Percentiles rank a stretch among this genome's conserved stretches.
Evolutionary conservation across 2,888 invertebrate genomes (phyloP).

Genomic region (Urechis unicinctus): DNA sequence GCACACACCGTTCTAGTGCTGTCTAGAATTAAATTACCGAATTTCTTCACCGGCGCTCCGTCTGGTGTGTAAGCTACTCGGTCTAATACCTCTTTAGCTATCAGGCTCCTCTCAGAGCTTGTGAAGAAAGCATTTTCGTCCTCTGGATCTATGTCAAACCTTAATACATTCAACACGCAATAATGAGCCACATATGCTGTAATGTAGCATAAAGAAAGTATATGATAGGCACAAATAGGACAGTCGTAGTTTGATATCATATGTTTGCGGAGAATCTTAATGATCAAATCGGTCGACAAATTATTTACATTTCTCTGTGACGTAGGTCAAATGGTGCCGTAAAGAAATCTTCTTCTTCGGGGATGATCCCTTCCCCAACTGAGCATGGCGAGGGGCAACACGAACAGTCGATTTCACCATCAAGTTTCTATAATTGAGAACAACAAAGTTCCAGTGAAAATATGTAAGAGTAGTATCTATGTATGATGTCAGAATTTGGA

Average conservation of each 20-base stretch:
- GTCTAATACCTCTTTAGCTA: conserved; percentile 86
- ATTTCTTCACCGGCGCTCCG: background rate
- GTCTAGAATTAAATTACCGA: conserved; percentile 1
- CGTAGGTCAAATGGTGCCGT: conserved; percentile 12
- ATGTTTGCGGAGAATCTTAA: background rate
- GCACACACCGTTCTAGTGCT: background rate
- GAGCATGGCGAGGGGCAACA: background rate
- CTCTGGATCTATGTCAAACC: conserved; percentile 65
- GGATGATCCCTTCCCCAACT: conserved; percentile 8
- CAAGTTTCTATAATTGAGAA: no score
- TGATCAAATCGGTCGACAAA: no score
- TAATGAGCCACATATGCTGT: no score
- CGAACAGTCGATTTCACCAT: background rate
- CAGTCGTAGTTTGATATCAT: background rate
- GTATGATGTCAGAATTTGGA: no score
- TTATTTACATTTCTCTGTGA: conserved; percentile 14
- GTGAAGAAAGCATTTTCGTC: conserved; percentile 76
- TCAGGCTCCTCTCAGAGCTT: conserved; percentile 75
- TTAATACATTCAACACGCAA: conserved; percentile 50
- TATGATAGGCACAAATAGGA: background rate
- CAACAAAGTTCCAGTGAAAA: no score
- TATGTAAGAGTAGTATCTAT: no score
- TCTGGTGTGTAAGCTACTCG: conserved; percentile 68
- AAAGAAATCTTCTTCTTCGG: conserved; percentile 18
- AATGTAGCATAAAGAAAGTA: no score